These are phyloP conservation scores for Tragelaphus imberbis DNA, from an alignment of 2,113 vertebrate genomes.

Conservation along the genomic window DNA sequence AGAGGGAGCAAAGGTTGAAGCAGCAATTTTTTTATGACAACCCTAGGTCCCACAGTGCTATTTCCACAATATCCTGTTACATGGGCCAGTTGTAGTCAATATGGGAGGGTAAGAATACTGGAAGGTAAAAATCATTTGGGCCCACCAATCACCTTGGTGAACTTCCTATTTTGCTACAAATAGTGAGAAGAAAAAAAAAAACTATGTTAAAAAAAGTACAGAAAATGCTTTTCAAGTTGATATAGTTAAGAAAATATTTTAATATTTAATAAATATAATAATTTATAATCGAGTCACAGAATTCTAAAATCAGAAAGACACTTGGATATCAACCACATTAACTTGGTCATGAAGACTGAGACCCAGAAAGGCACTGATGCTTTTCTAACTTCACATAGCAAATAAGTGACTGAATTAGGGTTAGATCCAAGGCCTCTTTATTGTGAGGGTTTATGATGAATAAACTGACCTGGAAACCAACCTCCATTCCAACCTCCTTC, in stretches of 20 bases:
- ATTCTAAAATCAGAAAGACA: constrained; percentile 1
- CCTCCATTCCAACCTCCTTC: not conserved
- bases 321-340: not conserved
- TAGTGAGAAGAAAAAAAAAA: not conserved
- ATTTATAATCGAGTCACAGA: not conserved
- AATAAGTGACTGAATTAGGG: not conserved
- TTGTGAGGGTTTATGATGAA: not conserved
- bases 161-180: not conserved
- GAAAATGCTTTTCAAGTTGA: not conserved
- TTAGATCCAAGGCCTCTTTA: not conserved
- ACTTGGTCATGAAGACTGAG: not conserved
- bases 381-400: not conserved
- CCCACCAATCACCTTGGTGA: not conserved
- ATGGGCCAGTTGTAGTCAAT: not conserved
- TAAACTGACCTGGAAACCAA: not conserved
- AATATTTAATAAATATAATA: not conserved
- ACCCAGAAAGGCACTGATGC: accelerated
- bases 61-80: not conserved
- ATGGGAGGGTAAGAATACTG: not conserved
- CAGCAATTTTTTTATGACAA: not conserved
- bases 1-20: not conserved
- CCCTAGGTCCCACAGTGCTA: not conserved
- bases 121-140: not conserved
- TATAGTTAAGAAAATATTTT: not conserved
- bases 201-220: not conserved